These are phyloP conservation scores for Spodoptera exigua DNA, from an alignment of 2,888 invertebrate species.

Conservation along the genomic window DNA sequence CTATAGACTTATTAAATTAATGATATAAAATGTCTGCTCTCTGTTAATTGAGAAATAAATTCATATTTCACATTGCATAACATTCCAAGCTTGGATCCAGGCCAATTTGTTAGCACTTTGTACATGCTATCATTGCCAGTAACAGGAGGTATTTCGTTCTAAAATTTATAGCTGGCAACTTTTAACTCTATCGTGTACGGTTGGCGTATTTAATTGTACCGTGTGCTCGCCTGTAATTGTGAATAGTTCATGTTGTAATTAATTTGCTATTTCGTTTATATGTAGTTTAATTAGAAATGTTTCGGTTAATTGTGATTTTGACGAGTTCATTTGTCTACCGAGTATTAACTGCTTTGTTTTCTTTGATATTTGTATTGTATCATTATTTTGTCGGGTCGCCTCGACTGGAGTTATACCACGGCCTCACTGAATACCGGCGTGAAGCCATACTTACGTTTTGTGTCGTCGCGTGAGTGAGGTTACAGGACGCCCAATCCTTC, in stretches of 20 bases:
- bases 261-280: slow-evolving; percentile 17
- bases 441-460: too few species aligned
- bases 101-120: slow-evolving; percentile 47
- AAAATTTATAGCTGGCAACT: slow-evolving; percentile 26
- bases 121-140: slow-evolving; percentile 34
- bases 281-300: slow-evolving; percentile 5
- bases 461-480: too few species aligned
- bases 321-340: too few species aligned
- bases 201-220: slow-evolving; percentile 23
- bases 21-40: too few species aligned
- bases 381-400: slow-evolving; percentile 4
- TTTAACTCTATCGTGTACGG: slow-evolving; percentile 33
- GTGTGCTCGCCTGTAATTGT: slow-evolving; percentile 14
- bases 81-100: slow-evolving; percentile 28
- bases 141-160: slow-evolving; percentile 12
- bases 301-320: neutral
- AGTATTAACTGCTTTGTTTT: neutral
- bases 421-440: too few species aligned
- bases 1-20: too few species aligned
- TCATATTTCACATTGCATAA: slow-evolving; percentile 30
- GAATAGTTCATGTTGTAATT: slow-evolving; percentile 10
- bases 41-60: slow-evolving; percentile 1
- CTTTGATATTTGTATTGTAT: neutral
- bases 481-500: too few species aligned
- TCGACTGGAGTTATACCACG: too few species aligned